These are phyloP conservation scores for Ascaphus truei DNA, from an alignment of 2,113 vertebrate species.

Conservation along the genomic window DNA sequence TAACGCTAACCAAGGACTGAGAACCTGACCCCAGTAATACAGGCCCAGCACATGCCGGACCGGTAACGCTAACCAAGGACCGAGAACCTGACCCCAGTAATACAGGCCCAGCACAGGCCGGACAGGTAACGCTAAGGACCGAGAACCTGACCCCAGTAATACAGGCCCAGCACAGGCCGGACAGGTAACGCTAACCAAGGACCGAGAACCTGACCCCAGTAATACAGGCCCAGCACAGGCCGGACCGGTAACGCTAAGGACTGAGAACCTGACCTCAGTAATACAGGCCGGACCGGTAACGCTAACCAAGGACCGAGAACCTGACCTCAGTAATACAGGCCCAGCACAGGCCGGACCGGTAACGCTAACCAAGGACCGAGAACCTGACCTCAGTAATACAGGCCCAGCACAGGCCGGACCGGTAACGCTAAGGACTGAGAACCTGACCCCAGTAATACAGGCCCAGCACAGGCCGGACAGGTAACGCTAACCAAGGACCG, in stretches of 20 bases:
- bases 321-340: no score
- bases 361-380: not conserved
- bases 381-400: no score
- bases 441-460: no score
- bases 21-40: no score
- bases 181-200: not conserved
- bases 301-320: not conserved
- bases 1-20: not conserved
- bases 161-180: not conserved
- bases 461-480: not conserved
- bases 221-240: no score
- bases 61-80: not conserved
- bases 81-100: no score
- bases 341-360: not conserved
- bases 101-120: no score
- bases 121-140: not conserved
- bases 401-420: not conserved
- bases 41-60: fast-evolving
- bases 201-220: no score
- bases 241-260: no score
- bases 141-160: no score
- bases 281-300: no score
- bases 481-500: not conserved
- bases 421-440: not conserved
- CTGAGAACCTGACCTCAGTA: no score